These are phyloP conservation scores for Nebria salina DNA, from an alignment of 2,888 invertebrate genomes.

Conservation along the genomic window DNA sequence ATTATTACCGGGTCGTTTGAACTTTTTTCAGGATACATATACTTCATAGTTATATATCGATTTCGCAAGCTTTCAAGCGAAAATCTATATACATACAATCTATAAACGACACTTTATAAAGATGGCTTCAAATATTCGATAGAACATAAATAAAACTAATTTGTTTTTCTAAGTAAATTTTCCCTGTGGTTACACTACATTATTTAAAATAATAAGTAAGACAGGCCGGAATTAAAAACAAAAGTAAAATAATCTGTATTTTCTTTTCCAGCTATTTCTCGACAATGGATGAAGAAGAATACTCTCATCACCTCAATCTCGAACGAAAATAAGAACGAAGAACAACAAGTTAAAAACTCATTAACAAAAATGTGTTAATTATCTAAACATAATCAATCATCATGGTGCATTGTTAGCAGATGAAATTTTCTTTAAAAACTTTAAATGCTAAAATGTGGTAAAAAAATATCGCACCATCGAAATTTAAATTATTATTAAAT, in stretches of 20 bases:
- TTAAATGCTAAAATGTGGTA: too few species aligned
- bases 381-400: not conserved
- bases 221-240: not conserved
- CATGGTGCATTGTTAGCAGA: not conserved
- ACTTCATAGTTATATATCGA: slow-evolving; percentile 13
- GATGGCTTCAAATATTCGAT: not conserved
- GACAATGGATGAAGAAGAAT: slow-evolving; percentile 30
- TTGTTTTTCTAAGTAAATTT: too few species aligned
- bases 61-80: not conserved
- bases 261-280: slow-evolving; percentile 4
- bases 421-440: too few species aligned
- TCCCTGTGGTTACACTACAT: too few species aligned
- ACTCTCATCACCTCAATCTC: not conserved
- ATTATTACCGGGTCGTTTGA: slow-evolving; percentile 18
- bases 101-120: not conserved
- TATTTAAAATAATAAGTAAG: too few species aligned
- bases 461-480: too few species aligned
- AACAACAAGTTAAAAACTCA: not conserved
- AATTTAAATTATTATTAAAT: too few species aligned
- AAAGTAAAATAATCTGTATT: not conserved
- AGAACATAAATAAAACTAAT: not conserved
- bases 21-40: slow-evolving; percentile 13
- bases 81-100: not conserved
- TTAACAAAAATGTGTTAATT: slow-evolving; percentile 3
- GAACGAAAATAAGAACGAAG: not conserved